Evolutionary conservation across 2,797 vertebrate genomes (phyloP).

Genomic region (Mareca strepera): DNA sequence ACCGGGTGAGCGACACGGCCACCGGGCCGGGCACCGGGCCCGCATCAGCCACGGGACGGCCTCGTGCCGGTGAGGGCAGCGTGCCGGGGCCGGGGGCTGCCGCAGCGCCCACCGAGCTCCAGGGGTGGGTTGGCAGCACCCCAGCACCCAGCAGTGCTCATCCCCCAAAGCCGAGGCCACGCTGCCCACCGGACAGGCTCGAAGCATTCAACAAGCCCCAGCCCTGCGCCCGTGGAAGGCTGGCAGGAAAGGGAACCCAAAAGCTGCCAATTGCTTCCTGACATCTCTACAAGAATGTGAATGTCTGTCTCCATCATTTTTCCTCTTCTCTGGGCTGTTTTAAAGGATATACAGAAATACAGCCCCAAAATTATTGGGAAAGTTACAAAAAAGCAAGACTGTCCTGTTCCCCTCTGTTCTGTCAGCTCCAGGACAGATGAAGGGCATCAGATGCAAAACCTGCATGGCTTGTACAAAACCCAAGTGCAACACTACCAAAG

Average conservation of each 20-base stretch:
- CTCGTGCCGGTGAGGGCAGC: too few relatives aligned
- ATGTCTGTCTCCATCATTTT: rapidly evolving
- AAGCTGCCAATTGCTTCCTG: rapidly evolving
- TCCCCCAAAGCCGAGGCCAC: neutral
- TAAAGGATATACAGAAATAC: neutral
- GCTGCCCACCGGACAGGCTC: neutral
- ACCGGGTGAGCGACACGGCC: too few relatives aligned
- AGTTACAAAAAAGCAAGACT: neutral
- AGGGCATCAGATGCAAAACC: neutral
- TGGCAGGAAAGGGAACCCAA: neutral
- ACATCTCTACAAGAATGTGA: rapidly evolving
- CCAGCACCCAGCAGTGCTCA: too few relatives aligned
- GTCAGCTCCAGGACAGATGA: neutral
- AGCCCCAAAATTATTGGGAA: neutral
- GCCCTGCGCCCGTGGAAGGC: rapidly evolving
- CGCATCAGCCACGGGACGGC: too few relatives aligned
- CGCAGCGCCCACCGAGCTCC: too few relatives aligned
- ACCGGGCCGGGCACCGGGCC: too few relatives aligned
- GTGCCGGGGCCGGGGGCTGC: too few relatives aligned
- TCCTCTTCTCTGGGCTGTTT: neutral
- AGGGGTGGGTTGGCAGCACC: too few relatives aligned
- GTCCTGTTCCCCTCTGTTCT: too few relatives aligned
- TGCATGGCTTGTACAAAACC: neutral
- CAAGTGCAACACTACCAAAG: neutral
- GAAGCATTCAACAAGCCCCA: neutral